Evolutionary conservation across 1,140 invertebrate genomes (phyloP).

Genomic region (Rhizoglyphus robini): DNA sequence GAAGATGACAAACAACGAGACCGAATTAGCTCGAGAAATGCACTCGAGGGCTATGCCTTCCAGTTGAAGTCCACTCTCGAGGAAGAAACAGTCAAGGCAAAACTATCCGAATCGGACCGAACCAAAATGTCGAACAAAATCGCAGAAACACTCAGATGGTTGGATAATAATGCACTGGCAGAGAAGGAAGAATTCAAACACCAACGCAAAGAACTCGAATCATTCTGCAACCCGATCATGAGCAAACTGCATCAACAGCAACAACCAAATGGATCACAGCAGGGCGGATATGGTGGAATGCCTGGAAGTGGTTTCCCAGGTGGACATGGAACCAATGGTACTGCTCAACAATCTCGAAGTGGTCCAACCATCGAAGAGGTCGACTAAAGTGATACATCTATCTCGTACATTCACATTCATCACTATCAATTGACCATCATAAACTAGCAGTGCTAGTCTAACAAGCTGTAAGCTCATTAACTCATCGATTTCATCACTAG

Average conservation of each 20-base stretch:
- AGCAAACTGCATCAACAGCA: constrained; percentile 39
- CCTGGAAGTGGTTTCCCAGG: constrained; percentile 21
- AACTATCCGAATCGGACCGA: constrained; percentile 66
- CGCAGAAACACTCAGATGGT: constrained; percentile 82
- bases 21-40: constrained; percentile 51
- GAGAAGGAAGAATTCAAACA: too few species aligned
- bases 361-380: constrained; percentile 45
- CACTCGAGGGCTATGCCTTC: constrained; percentile 44
- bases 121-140: constrained; percentile 75
- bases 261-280: constrained; percentile 31
- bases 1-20: too few species aligned
- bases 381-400: too few species aligned
- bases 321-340: constrained; percentile 13
- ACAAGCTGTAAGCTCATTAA: too few species aligned
- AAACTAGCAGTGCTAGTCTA: too few species aligned
- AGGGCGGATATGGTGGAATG: constrained; percentile 25
- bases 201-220: constrained; percentile 39
- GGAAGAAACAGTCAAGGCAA: too few species aligned
- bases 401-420: too few species aligned
- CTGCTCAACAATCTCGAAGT: background rate
- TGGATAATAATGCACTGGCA: too few species aligned
- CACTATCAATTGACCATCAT: too few species aligned
- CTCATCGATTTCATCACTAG: too few species aligned
- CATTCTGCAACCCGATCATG: constrained; percentile 37
- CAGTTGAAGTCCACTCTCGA: constrained; percentile 54